These are phyloP conservation scores for Morelia viridis DNA, from an alignment of 2,797 vertebrate species.

Conservation along the genomic window DNA sequence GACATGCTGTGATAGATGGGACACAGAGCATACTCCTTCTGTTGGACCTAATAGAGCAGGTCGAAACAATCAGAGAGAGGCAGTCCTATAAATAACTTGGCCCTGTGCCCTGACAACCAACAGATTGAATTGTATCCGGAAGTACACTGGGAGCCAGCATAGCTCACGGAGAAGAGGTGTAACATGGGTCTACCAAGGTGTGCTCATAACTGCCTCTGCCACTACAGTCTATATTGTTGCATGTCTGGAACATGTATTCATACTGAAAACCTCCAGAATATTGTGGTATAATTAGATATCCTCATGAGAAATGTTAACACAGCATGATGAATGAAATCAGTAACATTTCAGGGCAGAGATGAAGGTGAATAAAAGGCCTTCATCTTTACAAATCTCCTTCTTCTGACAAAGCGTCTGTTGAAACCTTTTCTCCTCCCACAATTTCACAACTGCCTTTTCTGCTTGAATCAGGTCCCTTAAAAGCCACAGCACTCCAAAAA, in stretches of 20 bases:
- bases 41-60: background rate
- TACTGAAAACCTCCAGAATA: background rate
- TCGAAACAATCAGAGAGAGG: background rate
- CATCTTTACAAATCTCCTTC: slow-evolving; percentile 4
- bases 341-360: background rate
- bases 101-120: background rate
- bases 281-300: background rate
- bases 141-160: background rate
- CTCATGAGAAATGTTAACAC: background rate
- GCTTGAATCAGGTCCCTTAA: slow-evolving; percentile 23
- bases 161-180: background rate
- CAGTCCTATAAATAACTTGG: background rate
- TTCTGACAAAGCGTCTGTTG: background rate
- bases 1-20: background rate
- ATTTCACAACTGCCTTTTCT: slow-evolving; percentile 31
- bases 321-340: background rate
- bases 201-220: background rate
- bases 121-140: background rate
- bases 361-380: background rate
- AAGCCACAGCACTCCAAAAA: slow-evolving; percentile 60
- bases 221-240: background rate
- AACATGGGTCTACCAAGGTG: background rate
- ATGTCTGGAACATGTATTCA: background rate
- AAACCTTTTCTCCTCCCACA: background rate
- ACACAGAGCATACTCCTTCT: background rate